phyloP scores from a whole-genome alignment of 35 echinoderm and acorn worm species.

The Anneissia japonica region DNA sequence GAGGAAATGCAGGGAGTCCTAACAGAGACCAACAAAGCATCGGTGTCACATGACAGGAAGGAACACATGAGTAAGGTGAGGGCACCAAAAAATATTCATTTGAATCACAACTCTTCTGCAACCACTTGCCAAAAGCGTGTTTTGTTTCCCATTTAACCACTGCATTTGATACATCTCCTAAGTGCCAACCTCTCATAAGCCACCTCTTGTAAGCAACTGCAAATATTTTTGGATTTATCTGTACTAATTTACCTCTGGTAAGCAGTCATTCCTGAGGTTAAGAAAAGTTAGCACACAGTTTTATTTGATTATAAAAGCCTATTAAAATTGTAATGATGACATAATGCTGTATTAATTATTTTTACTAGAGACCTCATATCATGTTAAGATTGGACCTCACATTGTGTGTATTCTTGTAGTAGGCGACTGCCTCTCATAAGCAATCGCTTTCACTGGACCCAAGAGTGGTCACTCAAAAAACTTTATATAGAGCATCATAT shows the following conservation, averaged over 20 bases:
- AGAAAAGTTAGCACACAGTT: too few relatives aligned
- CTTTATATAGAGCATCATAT: too few relatives aligned
- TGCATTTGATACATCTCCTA: not conserved
- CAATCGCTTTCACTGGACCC: too few relatives aligned
- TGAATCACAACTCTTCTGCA: not conserved
- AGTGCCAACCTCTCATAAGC: not conserved
- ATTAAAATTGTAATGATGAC: too few relatives aligned
- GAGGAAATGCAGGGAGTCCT: constrained; percentile 84
- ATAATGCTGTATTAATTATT: too few relatives aligned
- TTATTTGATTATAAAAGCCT: too few relatives aligned
- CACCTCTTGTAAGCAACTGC: not conserved
- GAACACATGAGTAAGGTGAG: constrained; percentile 79
- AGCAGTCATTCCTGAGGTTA: too few relatives aligned
- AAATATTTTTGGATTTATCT: not conserved
- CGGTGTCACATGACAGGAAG: constrained; percentile 62
- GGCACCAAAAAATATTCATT: not conserved
- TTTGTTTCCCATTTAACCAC: not conserved
- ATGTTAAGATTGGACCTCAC: too few relatives aligned
- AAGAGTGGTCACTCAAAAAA: too few relatives aligned
- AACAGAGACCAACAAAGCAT: constrained; percentile 54
- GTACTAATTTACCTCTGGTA: not conserved
- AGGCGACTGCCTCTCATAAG: too few relatives aligned
- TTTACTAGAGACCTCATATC: too few relatives aligned
- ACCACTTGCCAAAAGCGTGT: not conserved
- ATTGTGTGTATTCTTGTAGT: too few relatives aligned